Evolutionary conservation across 2,113 vertebrate genomes (phyloP).

Genomic region (Naja naja): DNA sequence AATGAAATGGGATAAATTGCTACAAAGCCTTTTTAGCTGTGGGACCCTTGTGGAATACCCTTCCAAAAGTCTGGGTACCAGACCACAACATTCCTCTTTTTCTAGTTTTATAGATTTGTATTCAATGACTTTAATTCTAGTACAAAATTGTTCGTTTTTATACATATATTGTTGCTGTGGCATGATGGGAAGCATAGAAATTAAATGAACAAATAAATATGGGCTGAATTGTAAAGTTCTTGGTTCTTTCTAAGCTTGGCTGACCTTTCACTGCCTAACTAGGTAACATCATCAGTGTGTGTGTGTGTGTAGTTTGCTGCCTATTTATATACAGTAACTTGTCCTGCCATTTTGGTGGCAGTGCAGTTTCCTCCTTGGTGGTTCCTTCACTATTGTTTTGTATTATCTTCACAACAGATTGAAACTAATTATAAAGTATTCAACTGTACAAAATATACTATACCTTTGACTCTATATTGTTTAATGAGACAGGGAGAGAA

Average conservation of each 20-base stretch:
- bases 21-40: neutral
- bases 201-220: neutral
- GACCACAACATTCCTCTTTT: neutral
- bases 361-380: neutral
- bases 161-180: neutral
- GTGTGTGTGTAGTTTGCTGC: neutral
- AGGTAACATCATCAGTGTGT: neutral
- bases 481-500: conserved; percentile 62
- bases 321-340: neutral
- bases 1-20: neutral
- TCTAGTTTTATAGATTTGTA: neutral
- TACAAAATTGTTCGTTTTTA: neutral
- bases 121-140: neutral
- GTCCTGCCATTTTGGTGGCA: neutral
- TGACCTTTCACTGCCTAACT: neutral
- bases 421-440: neutral
- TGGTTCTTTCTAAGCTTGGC: neutral
- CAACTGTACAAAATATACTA: neutral
- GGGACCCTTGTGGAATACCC: neutral
- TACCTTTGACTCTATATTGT: conserved; percentile 82
- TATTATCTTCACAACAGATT: neutral
- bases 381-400: neutral
- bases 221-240: neutral
- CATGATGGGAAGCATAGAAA: neutral
- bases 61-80: neutral